Conservation (phyloP, 2,888 invertebrate genomes). For the Drosophila rubida region DNA sequence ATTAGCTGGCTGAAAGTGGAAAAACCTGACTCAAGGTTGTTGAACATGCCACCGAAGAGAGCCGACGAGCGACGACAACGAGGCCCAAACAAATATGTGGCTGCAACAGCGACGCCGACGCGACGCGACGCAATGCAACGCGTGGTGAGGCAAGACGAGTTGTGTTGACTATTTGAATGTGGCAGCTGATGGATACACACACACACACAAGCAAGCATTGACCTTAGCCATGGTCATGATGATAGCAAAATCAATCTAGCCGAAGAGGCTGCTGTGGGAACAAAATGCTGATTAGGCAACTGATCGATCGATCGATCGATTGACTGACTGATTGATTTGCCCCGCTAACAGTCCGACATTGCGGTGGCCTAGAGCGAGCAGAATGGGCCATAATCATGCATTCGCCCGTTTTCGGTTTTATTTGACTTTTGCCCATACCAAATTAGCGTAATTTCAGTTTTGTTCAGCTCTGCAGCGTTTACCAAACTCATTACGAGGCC, state of each 20-base stretch:
- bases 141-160: slow-evolving; percentile 4
- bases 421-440: slow-evolving; percentile 19
- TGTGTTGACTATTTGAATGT: slow-evolving; percentile 76
- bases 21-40: slow-evolving; percentile 83
- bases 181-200: slow-evolving; percentile 77
- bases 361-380: slow-evolving; percentile 21
- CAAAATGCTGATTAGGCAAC: slow-evolving; percentile 32
- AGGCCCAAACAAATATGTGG: slow-evolving; percentile 57
- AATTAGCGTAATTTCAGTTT: slow-evolving; percentile 54
- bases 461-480: slow-evolving; percentile 40
- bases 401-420: slow-evolving; percentile 17
- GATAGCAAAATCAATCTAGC: slow-evolving; percentile 13
- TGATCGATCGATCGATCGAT: slow-evolving; percentile 11
- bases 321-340: slow-evolving; percentile 40
- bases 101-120: slow-evolving; percentile 47
- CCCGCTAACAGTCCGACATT: slow-evolving; percentile 14
- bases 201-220: slow-evolving; percentile 52
- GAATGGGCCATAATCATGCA: slow-evolving; percentile 49
- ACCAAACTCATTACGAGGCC: slow-evolving; percentile 32
- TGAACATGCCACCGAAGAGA: slow-evolving; percentile 65
- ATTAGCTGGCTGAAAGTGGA: slow-evolving; percentile 78
- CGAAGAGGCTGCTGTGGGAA: slow-evolving; percentile 41
- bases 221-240: slow-evolving; percentile 65
- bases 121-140: slow-evolving; percentile 24
- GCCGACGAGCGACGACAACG: too few species aligned